Evolutionary conservation across 2,888 invertebrate species (phyloP).

Genomic region (Drosophila helvetica): DNA sequence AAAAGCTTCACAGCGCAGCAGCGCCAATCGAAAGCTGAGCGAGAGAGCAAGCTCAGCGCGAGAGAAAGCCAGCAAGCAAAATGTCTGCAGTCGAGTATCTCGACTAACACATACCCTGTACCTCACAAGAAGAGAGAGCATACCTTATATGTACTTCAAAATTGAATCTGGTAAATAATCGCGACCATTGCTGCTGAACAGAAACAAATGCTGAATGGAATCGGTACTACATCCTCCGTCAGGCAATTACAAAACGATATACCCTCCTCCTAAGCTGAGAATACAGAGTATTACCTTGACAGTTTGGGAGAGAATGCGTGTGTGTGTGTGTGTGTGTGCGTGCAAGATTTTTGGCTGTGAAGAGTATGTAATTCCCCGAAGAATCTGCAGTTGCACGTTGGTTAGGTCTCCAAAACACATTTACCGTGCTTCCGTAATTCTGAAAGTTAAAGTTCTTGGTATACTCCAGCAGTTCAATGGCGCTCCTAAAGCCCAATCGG

Average conservation of each 20-base stretch:
- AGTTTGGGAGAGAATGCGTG: background rate
- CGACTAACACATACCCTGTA: background rate
- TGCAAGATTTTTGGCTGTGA: background rate
- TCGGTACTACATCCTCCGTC: too few species aligned
- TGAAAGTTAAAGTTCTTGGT: conserved; percentile 86
- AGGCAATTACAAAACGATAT: background rate
- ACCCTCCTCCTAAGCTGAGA: background rate
- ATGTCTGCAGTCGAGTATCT: background rate
- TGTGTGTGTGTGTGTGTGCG: too few species aligned
- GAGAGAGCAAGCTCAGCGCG: background rate
- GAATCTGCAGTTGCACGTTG: background rate
- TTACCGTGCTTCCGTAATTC: conserved; percentile 44
- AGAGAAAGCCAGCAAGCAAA: conserved; percentile 1
- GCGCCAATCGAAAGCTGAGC: background rate
- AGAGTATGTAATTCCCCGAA: background rate
- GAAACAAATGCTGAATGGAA: background rate
- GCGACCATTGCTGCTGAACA: background rate
- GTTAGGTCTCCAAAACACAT: conserved; percentile 3
- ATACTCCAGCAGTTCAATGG: conserved; percentile 87
- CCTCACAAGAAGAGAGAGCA: background rate
- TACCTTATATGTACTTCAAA: background rate
- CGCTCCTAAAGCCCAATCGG: conserved; percentile 86
- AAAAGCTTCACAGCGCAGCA: background rate
- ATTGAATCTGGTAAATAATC: background rate
- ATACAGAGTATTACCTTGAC: background rate